Base-by-base conservation (phyloP, 2,888 invertebrate genomes). In the Trichopoda pennipes region DNA sequence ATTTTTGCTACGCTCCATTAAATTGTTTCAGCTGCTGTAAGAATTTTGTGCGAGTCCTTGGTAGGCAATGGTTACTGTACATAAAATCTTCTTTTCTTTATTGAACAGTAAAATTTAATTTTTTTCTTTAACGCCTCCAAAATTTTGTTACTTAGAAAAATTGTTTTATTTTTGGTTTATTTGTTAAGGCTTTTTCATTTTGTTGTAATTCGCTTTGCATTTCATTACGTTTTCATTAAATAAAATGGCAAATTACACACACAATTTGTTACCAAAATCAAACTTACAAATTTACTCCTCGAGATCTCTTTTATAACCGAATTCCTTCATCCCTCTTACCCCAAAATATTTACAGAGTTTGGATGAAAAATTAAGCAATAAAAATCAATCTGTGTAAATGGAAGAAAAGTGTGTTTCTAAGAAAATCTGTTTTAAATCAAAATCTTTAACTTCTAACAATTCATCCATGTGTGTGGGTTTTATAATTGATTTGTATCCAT, bases 221-320 rank as follows among this genome's bases (percentile, higher is more conserved):
- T 88, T 89, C 88, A 88, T 88, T 88, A 88, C 87, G 85, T 87
- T 88, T 89, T 88, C 89, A 89, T 89, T 89, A 89, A 88, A 88
- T 87, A 88, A 88, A 89, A 89, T 88, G 89, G 88, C 86, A 87
- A 88, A 89, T 89, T 89, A 88, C 88, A 89, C 88, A 88, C 88
- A 88, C 88, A 89, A 89, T 89, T 89, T 89, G 88, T 88, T 88
- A 85, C 58, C 73, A 78, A 78, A 64, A 81, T 61, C 72, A 60
- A 77, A 78, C 68, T 73, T 17, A 73, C n/a, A 38, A 42, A 63
- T 77, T 51, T 49, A 55, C 16, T 7, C 9, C 21, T 4, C 32
- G 35, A 19, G 44, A 58, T 64, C 49, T 23, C 55, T 38, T 38
- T 17, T 35, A 56, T 38, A 51, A 14, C 12, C 12, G 47, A 19